These are phyloP conservation scores for Picathartes gymnocephalus DNA, from an alignment of 2,113 vertebrate species.

Conservation along the genomic window DNA sequence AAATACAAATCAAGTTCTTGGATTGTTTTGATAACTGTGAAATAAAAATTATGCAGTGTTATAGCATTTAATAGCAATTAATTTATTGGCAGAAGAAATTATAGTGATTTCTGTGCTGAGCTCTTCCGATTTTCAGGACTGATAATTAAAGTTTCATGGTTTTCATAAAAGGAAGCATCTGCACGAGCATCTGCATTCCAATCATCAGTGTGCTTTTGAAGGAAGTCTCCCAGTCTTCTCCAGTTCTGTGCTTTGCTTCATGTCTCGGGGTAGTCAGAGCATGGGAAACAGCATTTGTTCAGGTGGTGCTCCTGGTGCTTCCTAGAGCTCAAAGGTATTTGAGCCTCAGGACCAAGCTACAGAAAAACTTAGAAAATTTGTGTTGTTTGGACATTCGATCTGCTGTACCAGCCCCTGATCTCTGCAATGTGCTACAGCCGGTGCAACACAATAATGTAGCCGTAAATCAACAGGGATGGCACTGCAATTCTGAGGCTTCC, in stretches of 20 bases:
- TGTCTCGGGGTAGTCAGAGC: rapidly evolving
- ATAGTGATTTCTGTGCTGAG: background rate
- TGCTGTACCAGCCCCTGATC: background rate
- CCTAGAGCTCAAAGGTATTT: background rate
- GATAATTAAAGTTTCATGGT: background rate
- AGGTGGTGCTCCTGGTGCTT: background rate
- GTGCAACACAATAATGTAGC: background rate
- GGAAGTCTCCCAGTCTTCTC: background rate
- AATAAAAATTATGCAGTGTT: background rate
- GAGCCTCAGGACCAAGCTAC: background rate
- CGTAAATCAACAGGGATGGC: background rate
- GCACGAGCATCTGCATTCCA: background rate
- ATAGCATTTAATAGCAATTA: background rate
- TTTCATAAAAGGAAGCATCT: background rate
- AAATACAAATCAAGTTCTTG: background rate
- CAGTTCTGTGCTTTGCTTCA: background rate
- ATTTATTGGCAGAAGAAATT: constrained; percentile 2
- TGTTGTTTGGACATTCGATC: background rate
- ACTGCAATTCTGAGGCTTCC: background rate
- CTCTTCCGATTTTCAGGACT: background rate
- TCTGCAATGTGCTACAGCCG: background rate
- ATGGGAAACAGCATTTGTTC: rapidly evolving
- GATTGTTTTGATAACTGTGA: background rate
- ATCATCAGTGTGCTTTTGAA: background rate
- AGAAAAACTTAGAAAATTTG: background rate